Evolutionary conservation across 2,113 vertebrate species (phyloP), one percentile per base, ranked within the genome.

Genomic region (Dasyornis broadbenti): DNA sequence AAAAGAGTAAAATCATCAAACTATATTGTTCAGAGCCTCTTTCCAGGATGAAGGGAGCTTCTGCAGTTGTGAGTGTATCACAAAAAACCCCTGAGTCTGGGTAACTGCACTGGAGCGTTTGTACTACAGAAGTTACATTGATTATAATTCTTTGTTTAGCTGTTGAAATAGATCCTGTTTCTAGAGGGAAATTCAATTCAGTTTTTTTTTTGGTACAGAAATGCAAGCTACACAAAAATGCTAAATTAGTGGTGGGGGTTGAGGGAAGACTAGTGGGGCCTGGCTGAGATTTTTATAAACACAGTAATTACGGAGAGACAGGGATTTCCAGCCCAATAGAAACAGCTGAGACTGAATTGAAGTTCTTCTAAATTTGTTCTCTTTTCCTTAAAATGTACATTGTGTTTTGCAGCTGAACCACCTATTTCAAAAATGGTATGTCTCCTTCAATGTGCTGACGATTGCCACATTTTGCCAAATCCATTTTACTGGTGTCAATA

Each of bases 171-270:
- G 77, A 95, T 97, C 80, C 82, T 97, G 37, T 78, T 93, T 86
- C 69, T 76, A 92, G 57, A 45, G 37, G 76, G 37, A 95, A 97
- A 97, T 96, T 94, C 57, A 89, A 85, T 96, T 89, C 52, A 1
- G 35, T 95, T 97, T 92, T 52, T 82, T 82, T 84, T 94, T 87
- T 5, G 8, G 95, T 84, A 66, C 47, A 91, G 91, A 85, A 94
- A 94, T 77, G 73, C 42, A 79, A 60, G 22, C 42, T 85, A 37
- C n/a, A 79, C 35, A 86, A 61, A 79, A 90, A 91, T 90, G 86
- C 79, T 64, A 77, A 86, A 94, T 97, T 79, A 95, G 11, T 54
- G 44, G 6, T 18, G 4, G 22, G 15, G 19, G 11, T 14, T 14
- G 60, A 57, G 11, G 31, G 13, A 15, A 27, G 21, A n/a, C 16